Evolutionary conservation across 1,140 invertebrate species (phyloP).

Genomic region (Caenorhabditis remanei): DNA sequence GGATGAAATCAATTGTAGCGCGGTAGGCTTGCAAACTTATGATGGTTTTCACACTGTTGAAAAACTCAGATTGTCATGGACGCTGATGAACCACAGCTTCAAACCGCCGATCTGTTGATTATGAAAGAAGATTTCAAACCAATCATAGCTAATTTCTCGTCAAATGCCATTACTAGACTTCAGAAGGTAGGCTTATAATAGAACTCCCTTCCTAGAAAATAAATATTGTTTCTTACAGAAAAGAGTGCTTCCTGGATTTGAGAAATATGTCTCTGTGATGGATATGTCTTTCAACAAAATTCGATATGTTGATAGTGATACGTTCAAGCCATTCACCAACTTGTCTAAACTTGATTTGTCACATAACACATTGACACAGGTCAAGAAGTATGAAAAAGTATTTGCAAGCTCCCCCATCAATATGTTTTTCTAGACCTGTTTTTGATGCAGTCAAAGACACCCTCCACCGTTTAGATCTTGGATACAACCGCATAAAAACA

Average conservation of each 20-base stretch:
- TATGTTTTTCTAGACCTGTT: background rate
- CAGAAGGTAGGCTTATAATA: conserved; percentile 3
- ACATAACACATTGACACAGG: background rate
- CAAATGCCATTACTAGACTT: conserved; percentile 32
- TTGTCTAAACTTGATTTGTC: background rate
- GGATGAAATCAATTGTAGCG: conserved; percentile 37
- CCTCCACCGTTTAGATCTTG: conserved; percentile 29
- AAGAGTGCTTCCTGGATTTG: conserved; percentile 27
- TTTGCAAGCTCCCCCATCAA: background rate
- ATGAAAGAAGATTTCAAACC: conserved; percentile 25
- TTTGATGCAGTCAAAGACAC: conserved; percentile 2
- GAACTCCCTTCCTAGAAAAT: background rate
- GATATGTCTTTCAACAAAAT: conserved; percentile 37
- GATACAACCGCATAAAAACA: conserved; percentile 51
- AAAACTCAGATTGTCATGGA: background rate
- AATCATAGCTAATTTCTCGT: conserved; percentile 14
- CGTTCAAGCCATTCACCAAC: conserved; percentile 26
- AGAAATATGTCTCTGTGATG: conserved; percentile 26
- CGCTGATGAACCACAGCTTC: background rate
- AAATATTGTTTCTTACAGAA: conserved; percentile 1
- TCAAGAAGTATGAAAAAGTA: background rate
- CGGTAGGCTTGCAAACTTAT: background rate
- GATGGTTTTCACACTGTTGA: background rate
- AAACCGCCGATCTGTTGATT: background rate
- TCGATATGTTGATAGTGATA: conserved; percentile 31